Base-by-base conservation (phyloP, 1,140 invertebrate genomes). In the Doryteuthis pealeii region DNA sequence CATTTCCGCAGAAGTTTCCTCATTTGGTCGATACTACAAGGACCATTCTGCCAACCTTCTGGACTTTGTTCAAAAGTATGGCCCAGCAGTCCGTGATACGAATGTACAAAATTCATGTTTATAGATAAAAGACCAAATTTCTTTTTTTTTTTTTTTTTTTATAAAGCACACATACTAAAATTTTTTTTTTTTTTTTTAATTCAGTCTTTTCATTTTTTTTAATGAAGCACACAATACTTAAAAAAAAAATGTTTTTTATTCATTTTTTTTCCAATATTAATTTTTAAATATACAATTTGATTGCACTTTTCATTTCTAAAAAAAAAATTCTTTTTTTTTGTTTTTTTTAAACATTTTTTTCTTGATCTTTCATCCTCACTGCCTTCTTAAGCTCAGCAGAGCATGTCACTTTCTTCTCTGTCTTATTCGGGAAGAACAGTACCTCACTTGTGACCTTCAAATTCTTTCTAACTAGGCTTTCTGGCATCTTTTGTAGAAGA, bases 21-120 rank as follows among this genome's bases (percentile, higher is more conserved):
- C 72, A 80, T 68, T 79, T 86, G 32, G 81, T 79, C 22, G 73
- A 78, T 28, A 68, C 67, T 0, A 49, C 76, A 15, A 79, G 82
- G 10, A 71, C 77, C 1, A 82, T 85, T 32, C 32, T 86, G 3
- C 77, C 80, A 30, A 77, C 82, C 15, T 83, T 83, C 68, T 71
- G 76, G 30, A 72, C 81, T 33, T 84, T 86, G 84, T 86, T 82
- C 73, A 74, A 69, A 49, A 84, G 83, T 69, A 84, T 80, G 49
- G 54, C 62, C 0, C 67, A 73, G 0, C 84, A 85, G 70, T 77
- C 62, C 15, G 67, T 80, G 10, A 81, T 85, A 26, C 26, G 45
- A 22, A 77, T 84, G 35, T 68, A 76, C 6, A 22, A 74, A 18
- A 62, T 84, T 1, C 80, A 84, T 71, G 65, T 83, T 49, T 85